phyloP scores from a whole-genome alignment of 2,113 vertebrate genomes.

The Nesogale talazaci region DNA sequence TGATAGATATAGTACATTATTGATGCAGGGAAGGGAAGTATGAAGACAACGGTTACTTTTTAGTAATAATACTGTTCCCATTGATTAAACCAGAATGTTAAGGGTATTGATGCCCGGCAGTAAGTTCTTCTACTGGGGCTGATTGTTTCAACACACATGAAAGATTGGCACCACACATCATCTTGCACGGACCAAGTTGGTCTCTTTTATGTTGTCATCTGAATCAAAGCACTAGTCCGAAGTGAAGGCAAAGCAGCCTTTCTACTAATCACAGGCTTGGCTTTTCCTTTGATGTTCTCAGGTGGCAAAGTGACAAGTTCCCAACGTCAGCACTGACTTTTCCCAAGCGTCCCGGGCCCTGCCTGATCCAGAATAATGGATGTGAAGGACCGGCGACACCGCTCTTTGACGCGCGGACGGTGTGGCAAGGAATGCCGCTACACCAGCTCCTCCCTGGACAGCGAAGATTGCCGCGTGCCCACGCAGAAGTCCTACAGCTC shows the following conservation, averaged over 20 bases:
- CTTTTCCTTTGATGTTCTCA: slow-evolving; percentile 62
- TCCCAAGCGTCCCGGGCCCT: neutral
- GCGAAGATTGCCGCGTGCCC: slow-evolving; percentile 95
- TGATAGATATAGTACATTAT: slow-evolving; percentile 39
- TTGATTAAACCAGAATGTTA: slow-evolving; percentile 57
- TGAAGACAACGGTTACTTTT: slow-evolving; percentile 65
- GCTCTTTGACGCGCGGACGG: slow-evolving; percentile 92
- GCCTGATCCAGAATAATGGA: slow-evolving; percentile 88
- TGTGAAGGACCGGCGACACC: slow-evolving; percentile 94
- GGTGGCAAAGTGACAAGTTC: slow-evolving; percentile 75
- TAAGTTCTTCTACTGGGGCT: neutral
- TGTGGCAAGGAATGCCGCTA: slow-evolving; percentile 95
- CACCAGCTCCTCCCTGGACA: slow-evolving; percentile 94
- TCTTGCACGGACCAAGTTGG: neutral
- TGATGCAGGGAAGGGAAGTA: slow-evolving; percentile 66
- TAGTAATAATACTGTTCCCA: slow-evolving; percentile 47
- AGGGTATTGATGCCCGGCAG: slow-evolving; percentile 60
- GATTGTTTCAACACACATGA: slow-evolving; percentile 66
- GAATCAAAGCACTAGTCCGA: slow-evolving; percentile 11
- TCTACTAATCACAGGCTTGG: neutral
- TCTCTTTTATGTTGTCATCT: slow-evolving; percentile 1
- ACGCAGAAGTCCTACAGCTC: slow-evolving; percentile 99
- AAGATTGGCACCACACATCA: slow-evolving; percentile 2
- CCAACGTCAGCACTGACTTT: slow-evolving; percentile 11
- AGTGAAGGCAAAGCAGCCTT: neutral